Percentiles rank a stretch among this genome's conserved stretches.
Conservation (phyloP, 2,797 vertebrate species). For the Hydrophis major region DNA sequence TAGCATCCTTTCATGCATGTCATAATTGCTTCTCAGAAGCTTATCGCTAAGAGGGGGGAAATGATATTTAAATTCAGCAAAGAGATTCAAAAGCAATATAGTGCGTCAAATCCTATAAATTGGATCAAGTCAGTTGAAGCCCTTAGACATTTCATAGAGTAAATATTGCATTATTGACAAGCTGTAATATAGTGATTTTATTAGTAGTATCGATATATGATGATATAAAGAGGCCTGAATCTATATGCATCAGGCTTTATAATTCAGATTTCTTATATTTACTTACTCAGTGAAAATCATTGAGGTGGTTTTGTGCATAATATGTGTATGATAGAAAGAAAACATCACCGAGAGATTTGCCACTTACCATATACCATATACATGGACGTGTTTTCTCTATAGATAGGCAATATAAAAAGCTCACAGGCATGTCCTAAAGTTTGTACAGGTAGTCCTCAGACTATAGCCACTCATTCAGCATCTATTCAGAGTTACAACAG, state of each 20-base stretch:
- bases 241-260: not conserved
- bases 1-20: not conserved
- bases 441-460: not conserved
- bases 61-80: not conserved
- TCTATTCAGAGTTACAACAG: not conserved
- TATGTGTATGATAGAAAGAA: not conserved
- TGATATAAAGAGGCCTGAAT: not conserved
- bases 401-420: not conserved
- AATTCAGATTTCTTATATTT: not conserved
- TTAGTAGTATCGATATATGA: not conserved
- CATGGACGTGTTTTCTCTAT: not conserved
- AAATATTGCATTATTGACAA: not conserved
- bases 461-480: not conserved
- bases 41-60: slow-evolving; percentile 6
- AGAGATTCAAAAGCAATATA: slow-evolving; percentile 21
- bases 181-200: not conserved
- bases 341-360: not conserved
- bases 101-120: not conserved
- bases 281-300: not conserved
- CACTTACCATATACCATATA: not conserved
- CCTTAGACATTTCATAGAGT: not conserved
- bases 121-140: not conserved
- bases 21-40: slow-evolving; percentile 6
- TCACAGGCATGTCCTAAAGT: not conserved
- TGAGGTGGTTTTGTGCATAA: not conserved